Evolutionary conservation across 2,888 invertebrate genomes (phyloP), one percentile per base, ranked within the genome.

Genomic region (Axea sp.): DNA sequence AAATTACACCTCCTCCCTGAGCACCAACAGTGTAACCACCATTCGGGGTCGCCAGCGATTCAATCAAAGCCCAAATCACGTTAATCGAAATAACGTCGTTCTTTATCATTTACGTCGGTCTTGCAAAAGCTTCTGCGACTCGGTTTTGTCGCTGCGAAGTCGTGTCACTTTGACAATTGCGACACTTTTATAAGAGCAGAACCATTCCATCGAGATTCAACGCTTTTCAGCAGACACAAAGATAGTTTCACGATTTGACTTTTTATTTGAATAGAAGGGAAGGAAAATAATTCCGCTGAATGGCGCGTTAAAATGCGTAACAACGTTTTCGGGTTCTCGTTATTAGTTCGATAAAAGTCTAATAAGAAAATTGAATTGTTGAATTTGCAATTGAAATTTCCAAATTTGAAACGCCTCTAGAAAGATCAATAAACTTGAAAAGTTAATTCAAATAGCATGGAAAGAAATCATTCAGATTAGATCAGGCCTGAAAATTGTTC

Each of bases 81-180:
- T 28, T 53, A 53, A 53, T 53, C 53, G 28, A 33, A 53, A 28
- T 53, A 37, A 53, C 30, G 39, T 17, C 28, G 8, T 17, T 8
- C 17, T 53, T 53, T 39, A 53, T 53, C 37, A 53, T 53, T 39
- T 8, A 53, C 5, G 37, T 19, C 11, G 39, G 39, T 30, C 11
- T 26, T 0, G 9, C 22, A 33, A 24, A 15, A 53, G 33, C 9
- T 30, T 26, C 26, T n/a, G 14, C 33, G 8, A 51, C 17, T 49
- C 12, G 7, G 17, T 14, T 26, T 7, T 43, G 14, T 45, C 14
- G 17, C 5, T 8, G 9, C 14, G 15, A 31, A 49, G 4, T 33
- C 33, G 15, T 7, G 4, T 31, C 11, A 31, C 33, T 49, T 12
- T 22, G 4, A 35, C 14, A 8, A 26, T 15, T 26, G 17, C 11